phyloP scores from a whole-genome alignment of 2,113 vertebrate species.

The Emydocephalus ijimae region DNA sequence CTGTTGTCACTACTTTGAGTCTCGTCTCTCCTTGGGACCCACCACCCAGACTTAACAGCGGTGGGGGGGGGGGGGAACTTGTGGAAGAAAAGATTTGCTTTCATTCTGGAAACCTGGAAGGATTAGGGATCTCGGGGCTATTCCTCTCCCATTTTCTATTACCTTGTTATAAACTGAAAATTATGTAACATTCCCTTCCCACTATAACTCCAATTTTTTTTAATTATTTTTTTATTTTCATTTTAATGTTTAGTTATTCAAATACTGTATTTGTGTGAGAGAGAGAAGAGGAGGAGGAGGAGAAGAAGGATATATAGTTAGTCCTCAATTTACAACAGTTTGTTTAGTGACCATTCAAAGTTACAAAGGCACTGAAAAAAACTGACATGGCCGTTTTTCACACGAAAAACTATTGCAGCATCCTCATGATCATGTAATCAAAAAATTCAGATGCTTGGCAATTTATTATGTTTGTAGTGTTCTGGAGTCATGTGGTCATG shows the following conservation, averaged over 20 bases:
- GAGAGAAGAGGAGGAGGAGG: neutral
- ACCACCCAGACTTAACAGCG: no score
- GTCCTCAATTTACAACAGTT: neutral
- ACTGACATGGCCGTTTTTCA: neutral
- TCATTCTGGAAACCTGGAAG: neutral
- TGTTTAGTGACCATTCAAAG: neutral
- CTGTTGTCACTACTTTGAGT: no score
- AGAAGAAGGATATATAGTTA: neutral
- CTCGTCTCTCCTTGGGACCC: no score
- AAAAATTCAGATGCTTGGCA: neutral
- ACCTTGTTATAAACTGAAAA: neutral
- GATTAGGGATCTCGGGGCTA: neutral
- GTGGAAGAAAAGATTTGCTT: neutral
- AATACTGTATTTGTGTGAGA: neutral
- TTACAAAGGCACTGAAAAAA: neutral
- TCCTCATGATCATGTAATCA: neutral
- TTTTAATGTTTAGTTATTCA: neutral
- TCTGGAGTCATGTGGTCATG: neutral
- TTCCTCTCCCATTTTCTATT: neutral
- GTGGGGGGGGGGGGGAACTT: no score
- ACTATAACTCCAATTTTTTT: neutral
- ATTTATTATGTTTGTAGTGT: neutral
- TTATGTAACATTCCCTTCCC: neutral
- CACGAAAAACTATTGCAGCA: neutral
- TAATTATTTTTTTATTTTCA: neutral